Percentiles rank a stretch among this genome's conserved stretches.
phyloP scores from a whole-genome alignment of 2,113 vertebrate genomes.

The Pristiophorus japonicus region DNA sequence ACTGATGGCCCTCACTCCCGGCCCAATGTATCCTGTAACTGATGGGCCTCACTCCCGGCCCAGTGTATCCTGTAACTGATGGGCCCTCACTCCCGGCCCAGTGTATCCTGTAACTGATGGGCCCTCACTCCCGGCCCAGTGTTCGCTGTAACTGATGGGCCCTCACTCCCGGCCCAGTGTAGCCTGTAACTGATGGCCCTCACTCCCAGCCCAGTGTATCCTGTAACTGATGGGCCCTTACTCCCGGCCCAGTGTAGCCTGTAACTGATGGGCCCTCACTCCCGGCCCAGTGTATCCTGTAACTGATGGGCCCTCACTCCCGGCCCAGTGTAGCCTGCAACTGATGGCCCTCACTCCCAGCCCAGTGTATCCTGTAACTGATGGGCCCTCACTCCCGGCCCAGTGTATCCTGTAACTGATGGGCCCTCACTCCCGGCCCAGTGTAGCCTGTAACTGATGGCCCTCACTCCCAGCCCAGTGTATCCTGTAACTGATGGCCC shows the following conservation, averaged over 20 bases:
- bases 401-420: slow-evolving; percentile 50
- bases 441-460: not conserved
- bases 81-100: not conserved
- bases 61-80: not conserved
- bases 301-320: no score
- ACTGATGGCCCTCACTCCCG: not conserved
- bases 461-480: not conserved
- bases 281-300: not conserved
- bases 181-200: not conserved
- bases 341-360: not conserved
- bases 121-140: not conserved
- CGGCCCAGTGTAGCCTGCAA: not conserved
- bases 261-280: not conserved
- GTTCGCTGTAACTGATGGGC: not conserved
- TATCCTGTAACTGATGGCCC: no score
- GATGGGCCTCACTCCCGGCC: not conserved
- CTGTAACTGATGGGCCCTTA: not conserved
- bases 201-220: not conserved
- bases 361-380: no score
- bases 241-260: not conserved
- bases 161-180: no score
- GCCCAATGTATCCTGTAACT: not conserved
- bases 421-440: not conserved
- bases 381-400: slow-evolving; percentile 41
- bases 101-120: no score